Evolutionary conservation across 1,140 invertebrate genomes (phyloP).

Genomic region (Eurosta solidaginis): DNA sequence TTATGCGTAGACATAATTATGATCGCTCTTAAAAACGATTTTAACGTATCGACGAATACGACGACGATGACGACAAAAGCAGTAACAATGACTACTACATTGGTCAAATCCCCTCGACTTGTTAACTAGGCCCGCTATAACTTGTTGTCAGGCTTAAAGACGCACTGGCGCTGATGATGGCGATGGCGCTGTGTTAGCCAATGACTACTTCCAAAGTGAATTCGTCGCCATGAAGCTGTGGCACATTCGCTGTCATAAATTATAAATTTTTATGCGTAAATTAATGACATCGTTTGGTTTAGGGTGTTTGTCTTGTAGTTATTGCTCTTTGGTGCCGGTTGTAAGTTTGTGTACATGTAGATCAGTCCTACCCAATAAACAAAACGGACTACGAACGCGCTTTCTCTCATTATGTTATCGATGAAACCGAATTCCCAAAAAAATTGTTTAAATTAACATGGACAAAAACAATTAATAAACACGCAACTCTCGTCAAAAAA

Average conservation of each 20-base stretch:
- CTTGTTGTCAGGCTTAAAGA: background rate
- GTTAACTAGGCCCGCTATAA: background rate
- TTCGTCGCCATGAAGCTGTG: background rate
- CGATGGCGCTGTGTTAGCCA: background rate
- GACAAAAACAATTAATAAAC: too few species aligned
- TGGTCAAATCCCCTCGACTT: background rate
- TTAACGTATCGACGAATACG: slow-evolving; percentile 13
- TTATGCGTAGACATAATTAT: slow-evolving; percentile 60
- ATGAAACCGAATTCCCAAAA: too few species aligned
- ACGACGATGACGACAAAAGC: background rate
- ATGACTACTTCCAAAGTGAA: background rate
- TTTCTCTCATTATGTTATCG: too few species aligned
- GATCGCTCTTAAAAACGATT: slow-evolving; percentile 40
- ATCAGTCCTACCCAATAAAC: too few species aligned
- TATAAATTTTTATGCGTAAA: slow-evolving; percentile 58
- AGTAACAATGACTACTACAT: background rate
- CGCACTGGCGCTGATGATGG: background rate
- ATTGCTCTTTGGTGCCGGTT: background rate
- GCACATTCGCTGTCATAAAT: slow-evolving; percentile 46
- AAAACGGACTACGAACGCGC: too few species aligned
- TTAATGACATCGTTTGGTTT: slow-evolving; percentile 52
- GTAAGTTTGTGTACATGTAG: too few species aligned
- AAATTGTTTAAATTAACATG: too few species aligned
- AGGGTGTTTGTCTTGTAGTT: slow-evolving; percentile 27
- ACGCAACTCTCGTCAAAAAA: too few species aligned